Evolutionary conservation across 2,888 invertebrate species (phyloP), one percentile per base, ranked within the genome.

Genomic region (Spodoptera exigua): DNA sequence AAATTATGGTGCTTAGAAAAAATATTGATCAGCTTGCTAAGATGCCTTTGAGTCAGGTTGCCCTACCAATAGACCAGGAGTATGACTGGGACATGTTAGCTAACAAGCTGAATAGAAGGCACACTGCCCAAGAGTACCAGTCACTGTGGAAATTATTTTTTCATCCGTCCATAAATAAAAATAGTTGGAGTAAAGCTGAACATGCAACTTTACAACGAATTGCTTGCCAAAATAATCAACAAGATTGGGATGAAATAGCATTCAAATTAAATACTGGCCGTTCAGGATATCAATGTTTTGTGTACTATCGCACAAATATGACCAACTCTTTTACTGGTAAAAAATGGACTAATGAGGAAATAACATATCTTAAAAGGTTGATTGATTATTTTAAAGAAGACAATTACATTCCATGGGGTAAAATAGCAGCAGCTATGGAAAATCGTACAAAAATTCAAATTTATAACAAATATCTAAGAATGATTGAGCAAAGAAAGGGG

Each of bases 371-470:
- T 2, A 81, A 94, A 35, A 91, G 95, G 54, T 86, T 96, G 1
- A 95, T 98, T 0, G 94, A 96, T n/a, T 90, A 89, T 62, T 95
- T 95, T 67, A 95, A 92, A 66, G 92, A 96, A 55, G 97, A 96
- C 14, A 91, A 95, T 60, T 95, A 95, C 44, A 96, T 97, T 66
- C 96, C 97, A 0, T 98, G 98, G 98, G 94, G 95, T 2, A 95
- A 95, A 81, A 95, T 97, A 7, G 93, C 95, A 0, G 92, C 94
- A 18, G 94, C 95, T 48, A 95, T 97, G 87, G 94, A 95, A 10
- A 94, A 95, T 61, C 94, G 96, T 67, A 95, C 95, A 0, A 96
- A 96, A 81, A 90, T 93, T 2, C 97, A 97, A 83, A 87, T 97
- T 11, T 96, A 97, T 74, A 95, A 95, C 57, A 95, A 95, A 65